Conservation (phyloP, 2,113 vertebrate genomes). For the Antigone vipio region DNA sequence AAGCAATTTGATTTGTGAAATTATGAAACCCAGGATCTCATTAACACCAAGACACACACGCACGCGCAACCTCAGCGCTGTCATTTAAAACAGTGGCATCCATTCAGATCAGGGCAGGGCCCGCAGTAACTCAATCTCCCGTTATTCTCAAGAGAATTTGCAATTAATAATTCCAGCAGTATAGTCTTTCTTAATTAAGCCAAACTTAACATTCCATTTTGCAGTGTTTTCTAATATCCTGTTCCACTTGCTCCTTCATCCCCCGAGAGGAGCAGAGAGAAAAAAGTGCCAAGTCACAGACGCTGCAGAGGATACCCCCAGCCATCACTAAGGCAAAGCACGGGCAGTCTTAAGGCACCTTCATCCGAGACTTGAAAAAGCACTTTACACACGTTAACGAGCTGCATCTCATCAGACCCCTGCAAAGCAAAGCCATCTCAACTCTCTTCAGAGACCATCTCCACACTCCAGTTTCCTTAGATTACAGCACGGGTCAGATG, state of each 20-base stretch:
- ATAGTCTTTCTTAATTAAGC: neutral
- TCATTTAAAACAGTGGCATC: neutral
- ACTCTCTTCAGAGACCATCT: neutral
- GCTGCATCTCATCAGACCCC: neutral
- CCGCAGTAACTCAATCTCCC: neutral
- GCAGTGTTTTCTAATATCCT: neutral
- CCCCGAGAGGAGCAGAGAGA: neutral
- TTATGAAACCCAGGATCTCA: neutral
- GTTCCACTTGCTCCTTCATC: neutral
- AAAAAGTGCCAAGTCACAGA: neutral
- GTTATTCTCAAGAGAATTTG: neutral
- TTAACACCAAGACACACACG: neutral
- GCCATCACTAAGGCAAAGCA: neutral
- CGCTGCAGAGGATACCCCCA: neutral
- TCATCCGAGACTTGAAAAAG: neutral
- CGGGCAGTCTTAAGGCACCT: neutral
- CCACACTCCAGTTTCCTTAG: fast-evolving
- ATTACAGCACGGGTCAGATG: neutral
- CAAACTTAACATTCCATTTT: neutral
- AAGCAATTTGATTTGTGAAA: neutral
- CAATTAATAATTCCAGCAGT: conserved; percentile 1
- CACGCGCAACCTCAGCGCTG: fast-evolving
- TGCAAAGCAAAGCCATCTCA: neutral
- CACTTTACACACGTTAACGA: neutral
- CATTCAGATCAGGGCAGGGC: neutral